These are phyloP conservation scores for Xanthorhoe spadicearia DNA, from an alignment of 2,888 invertebrate genomes.

Conservation along the genomic window DNA sequence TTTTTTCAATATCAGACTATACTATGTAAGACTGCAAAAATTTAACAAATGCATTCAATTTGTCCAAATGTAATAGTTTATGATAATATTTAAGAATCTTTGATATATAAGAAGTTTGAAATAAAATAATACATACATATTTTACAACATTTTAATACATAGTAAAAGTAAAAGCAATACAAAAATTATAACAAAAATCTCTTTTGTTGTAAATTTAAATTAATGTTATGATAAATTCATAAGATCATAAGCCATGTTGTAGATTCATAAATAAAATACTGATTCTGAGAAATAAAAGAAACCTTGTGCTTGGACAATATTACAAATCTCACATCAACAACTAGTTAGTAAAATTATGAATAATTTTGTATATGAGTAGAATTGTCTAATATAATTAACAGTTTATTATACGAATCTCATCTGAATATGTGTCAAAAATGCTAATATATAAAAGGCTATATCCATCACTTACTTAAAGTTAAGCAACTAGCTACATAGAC, in stretches of 20 bases:
- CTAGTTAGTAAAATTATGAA: conserved; percentile 36
- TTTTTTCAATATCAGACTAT: conserved; percentile 41
- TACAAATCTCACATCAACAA: conserved; percentile 27
- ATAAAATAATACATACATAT: conserved; percentile 22
- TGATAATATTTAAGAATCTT: conserved; percentile 37
- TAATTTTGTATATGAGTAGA: conserved; percentile 25
- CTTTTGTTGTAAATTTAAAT: conserved; percentile 25
- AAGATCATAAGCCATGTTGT: conserved; percentile 32
- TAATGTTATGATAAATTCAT: conserved; percentile 38
- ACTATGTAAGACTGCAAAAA: conserved; percentile 58
- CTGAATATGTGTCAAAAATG: conserved; percentile 22
- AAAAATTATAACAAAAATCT: conserved; percentile 32
- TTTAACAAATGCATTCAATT: conserved; percentile 48
- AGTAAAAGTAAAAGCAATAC: conserved; percentile 34
- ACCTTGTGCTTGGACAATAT: conserved; percentile 22
- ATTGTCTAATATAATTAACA: conserved; percentile 27
- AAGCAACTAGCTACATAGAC: conserved; percentile 16
- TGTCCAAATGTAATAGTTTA: conserved; percentile 49
- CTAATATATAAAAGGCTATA: conserved; percentile 35
- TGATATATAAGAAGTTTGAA: conserved; percentile 18
- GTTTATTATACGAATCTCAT: conserved; percentile 32
- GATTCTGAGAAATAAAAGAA: background rate
- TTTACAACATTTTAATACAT: conserved; percentile 36
- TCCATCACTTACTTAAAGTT: conserved; percentile 29
- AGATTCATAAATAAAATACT: conserved; percentile 20